Evolutionary conservation across 92 coral and sea anemone genomes (phyloP).

Genomic region (Pocillopora grandis): DNA sequence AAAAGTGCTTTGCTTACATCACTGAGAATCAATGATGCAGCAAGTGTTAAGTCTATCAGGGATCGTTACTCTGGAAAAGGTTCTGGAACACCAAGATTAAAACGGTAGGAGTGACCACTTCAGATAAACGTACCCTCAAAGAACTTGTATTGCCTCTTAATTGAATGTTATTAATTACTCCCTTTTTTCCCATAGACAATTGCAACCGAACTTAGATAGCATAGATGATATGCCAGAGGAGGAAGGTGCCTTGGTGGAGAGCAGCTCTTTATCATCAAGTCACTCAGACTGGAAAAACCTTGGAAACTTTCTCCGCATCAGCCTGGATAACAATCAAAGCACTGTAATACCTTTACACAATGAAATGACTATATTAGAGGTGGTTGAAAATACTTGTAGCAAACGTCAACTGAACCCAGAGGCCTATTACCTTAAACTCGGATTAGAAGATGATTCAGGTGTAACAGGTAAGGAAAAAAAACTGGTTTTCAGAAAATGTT

Average conservation of each 20-base stretch:
- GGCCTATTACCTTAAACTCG: conserved; percentile 80
- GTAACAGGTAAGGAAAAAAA: conserved; percentile 56
- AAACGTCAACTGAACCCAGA: conserved; percentile 86
- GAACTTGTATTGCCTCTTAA: neutral
- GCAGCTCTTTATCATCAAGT: conserved; percentile 73
- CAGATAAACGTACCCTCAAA: no score
- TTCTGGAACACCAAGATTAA: conserved; percentile 41
- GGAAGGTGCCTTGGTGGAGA: conserved; percentile 48
- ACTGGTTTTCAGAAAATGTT: neutral
- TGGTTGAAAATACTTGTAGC: conserved; percentile 76
- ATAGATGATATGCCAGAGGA: conserved; percentile 67
- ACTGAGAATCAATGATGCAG: conserved; percentile 82
- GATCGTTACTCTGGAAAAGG: conserved; percentile 81
- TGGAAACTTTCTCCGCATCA: conserved; percentile 89
- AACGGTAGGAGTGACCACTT: conserved; percentile 6
- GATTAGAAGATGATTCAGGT: conserved; percentile 73
- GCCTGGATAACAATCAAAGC: conserved; percentile 82
- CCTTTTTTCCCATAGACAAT: neutral
- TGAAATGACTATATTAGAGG: conserved; percentile 85
- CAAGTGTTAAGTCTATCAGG: conserved; percentile 86
- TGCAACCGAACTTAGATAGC: conserved; percentile 58
- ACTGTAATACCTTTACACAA: conserved; percentile 84
- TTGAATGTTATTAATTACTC: neutral
- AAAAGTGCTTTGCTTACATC: conserved; percentile 91
- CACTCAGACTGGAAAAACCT: conserved; percentile 91